Conservation (phyloP, 2,888 invertebrate genomes). For the Alloscopus bannaensis region DNA sequence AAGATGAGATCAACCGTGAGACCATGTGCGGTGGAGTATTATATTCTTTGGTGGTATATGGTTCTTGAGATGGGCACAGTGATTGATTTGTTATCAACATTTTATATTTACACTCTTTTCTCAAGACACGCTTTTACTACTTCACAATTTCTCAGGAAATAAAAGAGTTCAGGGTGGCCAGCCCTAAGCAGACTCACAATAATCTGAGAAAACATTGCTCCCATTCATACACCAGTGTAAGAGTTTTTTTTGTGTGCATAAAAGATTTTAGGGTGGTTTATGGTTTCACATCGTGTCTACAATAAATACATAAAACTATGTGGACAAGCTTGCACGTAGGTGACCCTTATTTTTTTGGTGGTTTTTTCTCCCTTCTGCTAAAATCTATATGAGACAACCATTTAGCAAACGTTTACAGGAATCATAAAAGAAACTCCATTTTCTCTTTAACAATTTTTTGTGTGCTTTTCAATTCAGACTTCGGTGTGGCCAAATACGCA, state of each 20-base stretch:
- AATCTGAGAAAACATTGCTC: background rate
- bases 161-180: conserved; percentile 10
- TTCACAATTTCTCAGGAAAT: conserved; percentile 7
- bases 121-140: conserved; percentile 13
- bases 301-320: conserved; percentile 53
- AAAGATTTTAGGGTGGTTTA: conserved; percentile 45
- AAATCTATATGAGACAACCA: conserved; percentile 29
- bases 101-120: too few species aligned
- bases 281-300: conserved; percentile 23
- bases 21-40: conserved; percentile 33
- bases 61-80: background rate
- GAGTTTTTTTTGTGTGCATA: conserved; percentile 11
- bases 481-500: background rate
- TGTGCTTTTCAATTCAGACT: conserved; percentile 5
- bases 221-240: conserved; percentile 17
- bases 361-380: conserved; percentile 17
- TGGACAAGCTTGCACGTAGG: conserved; percentile 51
- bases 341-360: conserved; percentile 9
- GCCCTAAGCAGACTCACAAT: background rate
- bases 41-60: conserved; percentile 2
- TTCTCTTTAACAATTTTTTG: conserved; percentile 11
- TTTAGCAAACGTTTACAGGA: conserved; percentile 15
- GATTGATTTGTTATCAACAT: conserved; percentile 51
- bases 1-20: conserved; percentile 40
- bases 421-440: background rate